phyloP scores from a whole-genome alignment of 1,140 invertebrate genomes.

The Drosophila sucinea region DNA sequence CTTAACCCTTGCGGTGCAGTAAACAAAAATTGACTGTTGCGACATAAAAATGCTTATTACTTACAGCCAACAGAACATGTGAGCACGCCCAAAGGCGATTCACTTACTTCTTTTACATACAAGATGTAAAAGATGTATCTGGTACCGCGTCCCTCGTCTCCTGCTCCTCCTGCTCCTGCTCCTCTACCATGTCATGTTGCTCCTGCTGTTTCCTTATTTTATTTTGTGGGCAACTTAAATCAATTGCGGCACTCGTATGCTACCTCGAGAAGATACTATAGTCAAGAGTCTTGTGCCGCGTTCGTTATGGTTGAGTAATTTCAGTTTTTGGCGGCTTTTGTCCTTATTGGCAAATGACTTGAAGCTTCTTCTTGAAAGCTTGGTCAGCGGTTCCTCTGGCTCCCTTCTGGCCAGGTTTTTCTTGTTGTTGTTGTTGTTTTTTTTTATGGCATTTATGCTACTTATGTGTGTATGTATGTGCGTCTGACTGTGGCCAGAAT shows the following conservation, averaged over 20 bases:
- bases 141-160: too few species aligned
- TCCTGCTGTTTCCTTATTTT: conserved; percentile 15
- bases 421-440: conserved; percentile 22
- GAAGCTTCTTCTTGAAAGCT: conserved; percentile 30
- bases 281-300: conserved; percentile 29
- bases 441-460: conserved; percentile 78
- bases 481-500: conserved; percentile 49
- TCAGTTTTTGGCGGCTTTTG: conserved; percentile 74
- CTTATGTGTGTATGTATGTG: conserved; percentile 44
- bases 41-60: conserved; percentile 78
- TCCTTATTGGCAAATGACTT: conserved; percentile 79
- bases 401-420: conserved; percentile 39
- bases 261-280: conserved; percentile 27
- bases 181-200: not conserved
- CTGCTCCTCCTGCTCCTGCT: too few species aligned
- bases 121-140: conserved; percentile 1
- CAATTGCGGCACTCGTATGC: conserved; percentile 65
- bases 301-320: conserved; percentile 76
- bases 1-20: conserved; percentile 51
- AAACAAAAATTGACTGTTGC: conserved; percentile 36
- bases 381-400: conserved; percentile 24
- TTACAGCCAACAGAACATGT: conserved; percentile 53
- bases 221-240: conserved; percentile 66
- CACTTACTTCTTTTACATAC: conserved; percentile 52
- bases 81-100: conserved; percentile 54